Evolutionary conservation across 1,140 invertebrate genomes (phyloP).

Genomic region (Pectinophora gossypiella): DNA sequence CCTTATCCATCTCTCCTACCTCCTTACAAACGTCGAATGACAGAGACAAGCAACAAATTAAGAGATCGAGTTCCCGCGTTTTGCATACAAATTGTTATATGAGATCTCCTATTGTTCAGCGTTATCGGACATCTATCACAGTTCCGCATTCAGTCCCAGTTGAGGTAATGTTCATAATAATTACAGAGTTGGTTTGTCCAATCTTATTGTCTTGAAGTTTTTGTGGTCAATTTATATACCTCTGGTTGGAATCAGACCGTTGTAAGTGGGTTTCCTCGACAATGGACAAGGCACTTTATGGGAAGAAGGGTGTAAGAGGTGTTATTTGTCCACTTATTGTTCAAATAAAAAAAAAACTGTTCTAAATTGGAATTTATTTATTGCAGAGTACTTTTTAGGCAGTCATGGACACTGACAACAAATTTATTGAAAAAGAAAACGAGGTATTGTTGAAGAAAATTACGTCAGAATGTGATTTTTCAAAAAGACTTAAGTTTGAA

Average conservation of each 20-base stretch:
- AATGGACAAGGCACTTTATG: not conserved
- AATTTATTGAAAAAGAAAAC: no score
- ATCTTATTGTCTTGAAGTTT: constrained; percentile 1
- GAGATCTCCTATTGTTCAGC: constrained; percentile 43
- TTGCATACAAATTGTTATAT: constrained; percentile 61
- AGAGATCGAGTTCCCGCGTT: constrained; percentile 52
- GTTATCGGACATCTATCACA: constrained; percentile 40
- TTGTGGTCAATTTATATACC: not conserved
- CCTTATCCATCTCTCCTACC: constrained; percentile 22
- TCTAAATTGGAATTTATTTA: no score
- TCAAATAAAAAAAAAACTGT: no score
- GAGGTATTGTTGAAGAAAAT: no score
- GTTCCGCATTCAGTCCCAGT: constrained; percentile 43
- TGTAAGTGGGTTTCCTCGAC: not conserved
- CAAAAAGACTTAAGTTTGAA: no score
- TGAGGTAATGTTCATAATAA: constrained; percentile 3
- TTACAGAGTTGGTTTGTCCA: not conserved
- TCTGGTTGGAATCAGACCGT: not conserved
- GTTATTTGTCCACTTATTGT: no score
- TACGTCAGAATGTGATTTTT: no score
- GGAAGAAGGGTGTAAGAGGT: no score
- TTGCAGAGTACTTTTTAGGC: no score
- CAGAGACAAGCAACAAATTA: constrained; percentile 51
- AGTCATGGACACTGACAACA: no score
- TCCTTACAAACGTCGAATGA: constrained; percentile 33